A percentile compares a stretch with the other conserved stretches of the same genome.
These are phyloP conservation scores for Delphinapterus leucas DNA, from an alignment of 2,113 vertebrate genomes.

Conservation along the genomic window DNA sequence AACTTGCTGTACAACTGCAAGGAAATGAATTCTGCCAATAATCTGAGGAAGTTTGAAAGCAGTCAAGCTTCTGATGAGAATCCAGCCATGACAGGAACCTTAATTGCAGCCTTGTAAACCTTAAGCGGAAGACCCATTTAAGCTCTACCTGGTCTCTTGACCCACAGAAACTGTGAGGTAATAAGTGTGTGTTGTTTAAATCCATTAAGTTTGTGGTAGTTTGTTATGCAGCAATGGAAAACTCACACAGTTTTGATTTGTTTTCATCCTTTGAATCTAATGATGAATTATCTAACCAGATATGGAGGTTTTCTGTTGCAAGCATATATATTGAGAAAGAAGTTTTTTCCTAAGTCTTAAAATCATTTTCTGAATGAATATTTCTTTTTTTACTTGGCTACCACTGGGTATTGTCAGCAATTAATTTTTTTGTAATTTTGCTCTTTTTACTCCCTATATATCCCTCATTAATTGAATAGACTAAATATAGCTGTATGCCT, in stretches of 20 bases:
- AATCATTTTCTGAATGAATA: background rate
- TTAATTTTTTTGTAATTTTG: conserved; percentile 27
- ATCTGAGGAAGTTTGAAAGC: background rate
- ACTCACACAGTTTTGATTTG: background rate
- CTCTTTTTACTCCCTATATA: conserved; percentile 35
- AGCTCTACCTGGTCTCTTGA: background rate
- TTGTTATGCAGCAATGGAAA: background rate
- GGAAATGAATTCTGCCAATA: background rate
- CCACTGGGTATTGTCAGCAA: conserved; percentile 9
- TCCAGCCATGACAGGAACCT: background rate
- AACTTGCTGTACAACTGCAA: background rate
- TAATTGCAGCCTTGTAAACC: background rate
- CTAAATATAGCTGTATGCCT: conserved; percentile 16
- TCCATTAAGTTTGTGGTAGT: background rate
- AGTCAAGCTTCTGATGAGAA: background rate
- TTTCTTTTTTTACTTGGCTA: background rate
- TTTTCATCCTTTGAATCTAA: background rate
- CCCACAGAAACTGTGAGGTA: background rate
- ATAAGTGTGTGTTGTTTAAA: background rate
- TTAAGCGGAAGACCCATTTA: background rate
- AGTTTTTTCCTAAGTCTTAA: background rate
- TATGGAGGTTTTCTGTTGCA: background rate
- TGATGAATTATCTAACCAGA: background rate
- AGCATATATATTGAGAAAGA: background rate
- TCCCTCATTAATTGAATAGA: conserved; percentile 45